These are phyloP conservation scores for Tipula unca DNA, from an alignment of 2,888 invertebrate genomes.

Conservation along the genomic window DNA sequence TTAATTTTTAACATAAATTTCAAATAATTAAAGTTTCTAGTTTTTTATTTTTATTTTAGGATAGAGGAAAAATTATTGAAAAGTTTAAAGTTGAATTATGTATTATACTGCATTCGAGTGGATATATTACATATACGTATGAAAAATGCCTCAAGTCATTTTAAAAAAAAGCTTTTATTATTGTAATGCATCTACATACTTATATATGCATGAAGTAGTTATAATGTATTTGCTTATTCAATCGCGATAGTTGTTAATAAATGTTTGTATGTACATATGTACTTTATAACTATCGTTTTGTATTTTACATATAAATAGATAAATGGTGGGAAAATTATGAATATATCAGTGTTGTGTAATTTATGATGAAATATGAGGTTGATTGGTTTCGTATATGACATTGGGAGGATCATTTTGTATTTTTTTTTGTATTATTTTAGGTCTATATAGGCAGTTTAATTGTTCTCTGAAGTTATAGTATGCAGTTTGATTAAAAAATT, in stretches of 20 bases:
- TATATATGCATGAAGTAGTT: not conserved
- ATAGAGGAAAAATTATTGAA: not conserved
- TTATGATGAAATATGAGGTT: not conserved
- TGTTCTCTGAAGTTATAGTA: no score
- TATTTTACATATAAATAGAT: no score
- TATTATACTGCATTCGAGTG: not conserved
- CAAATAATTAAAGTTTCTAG: not conserved
- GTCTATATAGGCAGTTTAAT: no score
- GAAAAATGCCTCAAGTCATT: not conserved
- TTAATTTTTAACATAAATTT: not conserved
- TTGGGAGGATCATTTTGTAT: not conserved
- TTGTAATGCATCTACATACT: not conserved
- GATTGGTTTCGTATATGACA: not conserved
- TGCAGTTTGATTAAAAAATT: no score
- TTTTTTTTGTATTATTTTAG: not conserved
- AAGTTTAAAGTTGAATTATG: not conserved
- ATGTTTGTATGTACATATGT: not conserved
- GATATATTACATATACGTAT: no score
- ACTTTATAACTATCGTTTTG: not conserved
- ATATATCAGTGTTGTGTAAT: not conserved
- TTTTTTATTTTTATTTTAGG: not conserved
- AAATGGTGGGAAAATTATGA: constrained; percentile 9
- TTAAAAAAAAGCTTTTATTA: not conserved
- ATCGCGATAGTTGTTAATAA: constrained; percentile 1
- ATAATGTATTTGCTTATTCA: constrained; percentile 1